A percentile compares a stretch with the other conserved stretches of the same genome.
Evolutionary conservation across 2,113 vertebrate species (phyloP).

Genomic region (Pseudopodoces humilis): DNA sequence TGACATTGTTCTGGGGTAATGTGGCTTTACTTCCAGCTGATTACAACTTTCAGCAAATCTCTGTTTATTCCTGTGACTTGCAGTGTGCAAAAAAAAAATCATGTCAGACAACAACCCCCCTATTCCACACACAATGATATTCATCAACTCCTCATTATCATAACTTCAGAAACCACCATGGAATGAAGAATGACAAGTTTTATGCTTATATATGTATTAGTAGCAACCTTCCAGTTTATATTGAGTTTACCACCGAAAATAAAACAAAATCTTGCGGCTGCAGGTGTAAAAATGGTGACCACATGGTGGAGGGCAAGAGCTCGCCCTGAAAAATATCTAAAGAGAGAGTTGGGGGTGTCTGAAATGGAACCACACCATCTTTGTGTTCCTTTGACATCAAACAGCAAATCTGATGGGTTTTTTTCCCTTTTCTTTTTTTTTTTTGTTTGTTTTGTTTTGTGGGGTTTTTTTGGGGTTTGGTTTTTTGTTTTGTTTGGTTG

Average conservation of each 20-base stretch:
- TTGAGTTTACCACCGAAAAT: not conserved
- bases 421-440: not conserved
- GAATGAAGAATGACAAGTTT: not conserved
- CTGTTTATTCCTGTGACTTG: not conserved
- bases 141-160: not conserved
- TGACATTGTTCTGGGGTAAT: not conserved
- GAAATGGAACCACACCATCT: fast-evolving
- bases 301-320: not conserved
- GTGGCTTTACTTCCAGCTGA: not conserved
- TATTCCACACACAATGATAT: not conserved
- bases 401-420: not conserved
- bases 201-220: not conserved
- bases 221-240: not conserved
- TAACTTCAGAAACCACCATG: not conserved
- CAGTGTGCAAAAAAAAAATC: not conserved
- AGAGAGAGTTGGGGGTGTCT: not conserved
- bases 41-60: not conserved
- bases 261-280: not conserved
- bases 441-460: not conserved
- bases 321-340: not conserved
- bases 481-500: too few species aligned
- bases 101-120: not conserved
- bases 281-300: not conserved
- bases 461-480: too few species aligned
- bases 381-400: not conserved